Evolutionary conservation across 2,888 invertebrate genomes (phyloP), one percentile per base, ranked within the genome.

Genomic region (Drosophila eohydei): DNA sequence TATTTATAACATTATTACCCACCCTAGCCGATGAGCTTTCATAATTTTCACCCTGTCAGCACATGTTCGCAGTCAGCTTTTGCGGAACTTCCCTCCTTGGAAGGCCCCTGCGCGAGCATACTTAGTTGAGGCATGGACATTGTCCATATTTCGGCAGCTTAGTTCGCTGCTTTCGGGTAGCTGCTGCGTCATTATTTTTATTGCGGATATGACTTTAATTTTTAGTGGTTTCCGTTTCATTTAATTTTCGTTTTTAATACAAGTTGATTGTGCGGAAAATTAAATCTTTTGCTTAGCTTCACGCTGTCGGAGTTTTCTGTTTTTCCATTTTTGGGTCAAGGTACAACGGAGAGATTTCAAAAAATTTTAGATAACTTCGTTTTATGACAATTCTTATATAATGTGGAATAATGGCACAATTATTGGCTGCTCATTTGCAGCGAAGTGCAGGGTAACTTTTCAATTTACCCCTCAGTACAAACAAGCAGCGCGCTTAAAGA

Each of bases 251-350:
- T 69, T 64, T 63, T 75, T 78, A 73, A 82, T 69, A 50, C 70
- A 71, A 73, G 72, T 83, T 85, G 85, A 85, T 85, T 88, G 81
- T 80, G 79, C 74, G 73, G 80, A 85, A 85, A 85, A 85, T 76
- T 57, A 78, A 80, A 69, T 77, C 68, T 76, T 40, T 75, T 41
- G 56, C 54, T 71, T 16, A 54, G 50, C 55, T 61, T 62, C 38
- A 34, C 55, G 50, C 32, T 21, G 46, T 50, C n/a, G 1, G 34
- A 34, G 40, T n/a, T 30, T 30, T 1, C 8, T 8, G 1, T 46
- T n/a, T 14, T n/a, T 8, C n/a, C 11, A 4, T 32, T 41, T 34
- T 43, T 48, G 61, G 77, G 71, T 70, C 71, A 55, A 64, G 44
- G 65, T 50, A 59, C 40, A 41, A 43, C 64, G 21, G 26, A 46